phyloP scores from a whole-genome alignment of 2,797 vertebrate genomes.

The Lindbergichthys nudifrons region DNA sequence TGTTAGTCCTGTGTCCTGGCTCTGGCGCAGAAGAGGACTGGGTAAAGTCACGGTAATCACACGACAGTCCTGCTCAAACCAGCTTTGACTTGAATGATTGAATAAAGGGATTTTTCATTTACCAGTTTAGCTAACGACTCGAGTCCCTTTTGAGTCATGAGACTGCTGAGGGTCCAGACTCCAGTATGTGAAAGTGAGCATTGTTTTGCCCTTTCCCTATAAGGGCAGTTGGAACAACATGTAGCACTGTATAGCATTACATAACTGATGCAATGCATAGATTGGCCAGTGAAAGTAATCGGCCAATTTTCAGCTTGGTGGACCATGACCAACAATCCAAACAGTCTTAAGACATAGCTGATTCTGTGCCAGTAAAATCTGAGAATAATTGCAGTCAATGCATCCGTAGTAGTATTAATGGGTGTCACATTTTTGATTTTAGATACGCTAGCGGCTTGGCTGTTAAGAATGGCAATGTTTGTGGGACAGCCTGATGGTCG shows the following conservation, averaged over 20 bases:
- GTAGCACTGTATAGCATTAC: neutral
- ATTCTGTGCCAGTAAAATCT: no score
- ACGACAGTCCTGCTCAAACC: neutral
- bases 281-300: no score
- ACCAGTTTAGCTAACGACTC: slow-evolving; percentile 9
- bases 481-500: neutral
- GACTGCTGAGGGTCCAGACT: slow-evolving; percentile 1
- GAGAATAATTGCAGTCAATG: no score
- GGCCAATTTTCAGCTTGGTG: no score
- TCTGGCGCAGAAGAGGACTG: slow-evolving; percentile 25
- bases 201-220: neutral
- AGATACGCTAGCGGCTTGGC: neutral
- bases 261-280: neutral
- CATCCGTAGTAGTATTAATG: no score
- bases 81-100: slow-evolving; percentile 15
- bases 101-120: slow-evolving; percentile 14
- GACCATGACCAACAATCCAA: no score
- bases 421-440: neutral
- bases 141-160: slow-evolving; percentile 17
- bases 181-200: slow-evolving; percentile 16
- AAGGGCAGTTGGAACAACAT: slow-evolving; percentile 6
- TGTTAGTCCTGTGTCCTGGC: slow-evolving; percentile 26
- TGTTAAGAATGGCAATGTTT: neutral
- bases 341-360: no score
- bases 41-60: slow-evolving; percentile 9